Base-by-base conservation (phyloP, 1,140 invertebrate species). In the Hylyphantes graminicola region DNA sequence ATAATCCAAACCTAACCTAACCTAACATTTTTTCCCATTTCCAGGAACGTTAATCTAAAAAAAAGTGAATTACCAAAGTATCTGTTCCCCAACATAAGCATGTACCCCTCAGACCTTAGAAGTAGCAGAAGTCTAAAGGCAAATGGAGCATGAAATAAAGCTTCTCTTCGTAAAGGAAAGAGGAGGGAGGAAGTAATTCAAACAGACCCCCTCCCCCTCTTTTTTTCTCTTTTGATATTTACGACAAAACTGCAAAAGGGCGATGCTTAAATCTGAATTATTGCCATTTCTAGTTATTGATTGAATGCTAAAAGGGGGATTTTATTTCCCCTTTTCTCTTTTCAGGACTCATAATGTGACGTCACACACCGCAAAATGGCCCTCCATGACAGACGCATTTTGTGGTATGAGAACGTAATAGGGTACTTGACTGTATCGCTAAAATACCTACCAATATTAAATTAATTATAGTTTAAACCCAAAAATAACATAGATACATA, bases 121-220 rank as follows among this genome's bases (percentile, higher is more conserved):
- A 74, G 70, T 65, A 75, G 80, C 80, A 83, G 80, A 83, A 83
- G 80, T 83, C 70, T 70, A 83, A 83, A 83, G 75, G 70, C 80
- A 83, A 83, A 83, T 83, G 80, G 80, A 83, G 80, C 75, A 72
- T 83, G 80, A 83, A 83, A 83, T 83, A 83, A 75, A 70, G 70
- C 80, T 59, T 17, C 54, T 75, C 73, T 48, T 15, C 67, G 67
- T 53, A 51, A 70, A 51, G n/a, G n/a, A 59, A 7, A 59, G 7
- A 0, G 7, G 57, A 35, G 61, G 53, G 68, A 51, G 80, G 17
- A 50, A 17, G 70, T 82, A 63, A 82, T 82, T 82, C 80, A 82
- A 82, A 74, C 80, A 74, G n/a, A 11, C 59, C 11, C 64, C 65
- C 17, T 9, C 65, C 65, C 19, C 51, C 63, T 13, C 64, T 50